These are phyloP conservation scores for Siphamia tubifer DNA, from an alignment of 2,113 vertebrate genomes.

Conservation along the genomic window DNA sequence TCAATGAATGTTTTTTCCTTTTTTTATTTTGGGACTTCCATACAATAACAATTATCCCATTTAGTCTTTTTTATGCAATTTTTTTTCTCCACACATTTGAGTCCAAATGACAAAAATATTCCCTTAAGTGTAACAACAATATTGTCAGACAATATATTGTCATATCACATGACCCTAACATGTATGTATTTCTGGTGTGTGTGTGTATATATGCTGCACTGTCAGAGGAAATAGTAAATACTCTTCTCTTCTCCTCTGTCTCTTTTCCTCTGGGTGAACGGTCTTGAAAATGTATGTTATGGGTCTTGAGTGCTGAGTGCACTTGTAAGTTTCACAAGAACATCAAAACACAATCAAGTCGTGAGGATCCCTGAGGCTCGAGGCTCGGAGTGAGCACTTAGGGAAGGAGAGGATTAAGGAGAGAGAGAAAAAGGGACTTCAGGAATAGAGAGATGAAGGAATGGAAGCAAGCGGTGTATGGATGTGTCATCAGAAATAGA, in stretches of 20 bases:
- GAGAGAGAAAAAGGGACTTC: neutral
- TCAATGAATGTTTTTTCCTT: too few species aligned
- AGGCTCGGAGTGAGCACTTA: slow-evolving; percentile 65
- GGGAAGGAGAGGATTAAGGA: slow-evolving; percentile 45
- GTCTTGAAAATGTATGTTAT: slow-evolving; percentile 68
- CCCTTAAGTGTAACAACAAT: neutral
- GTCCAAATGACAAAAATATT: too few species aligned
- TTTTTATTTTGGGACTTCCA: too few species aligned
- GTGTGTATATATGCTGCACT: slow-evolving; percentile 13
- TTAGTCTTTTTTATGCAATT: too few species aligned
- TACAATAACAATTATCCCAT: too few species aligned
- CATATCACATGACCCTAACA: neutral
- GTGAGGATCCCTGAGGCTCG: slow-evolving; percentile 55
- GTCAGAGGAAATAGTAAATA: slow-evolving; percentile 42
- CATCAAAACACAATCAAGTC: slow-evolving; percentile 79
- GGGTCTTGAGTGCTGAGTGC: slow-evolving; percentile 74
- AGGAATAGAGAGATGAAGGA: slow-evolving; percentile 18
- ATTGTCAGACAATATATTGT: neutral
- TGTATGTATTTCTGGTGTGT: slow-evolving; percentile 19
- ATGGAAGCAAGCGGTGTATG: slow-evolving; percentile 1
- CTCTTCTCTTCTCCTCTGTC: slow-evolving; percentile 17
- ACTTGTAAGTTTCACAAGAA: slow-evolving; percentile 75
- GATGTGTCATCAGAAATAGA: slow-evolving; percentile 10
- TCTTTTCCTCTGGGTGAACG: slow-evolving; percentile 46
- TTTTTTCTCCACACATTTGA: too few species aligned